phyloP scores from a whole-genome alignment of 1,140 invertebrate genomes.

The Dermatophagoides farinae region DNA sequence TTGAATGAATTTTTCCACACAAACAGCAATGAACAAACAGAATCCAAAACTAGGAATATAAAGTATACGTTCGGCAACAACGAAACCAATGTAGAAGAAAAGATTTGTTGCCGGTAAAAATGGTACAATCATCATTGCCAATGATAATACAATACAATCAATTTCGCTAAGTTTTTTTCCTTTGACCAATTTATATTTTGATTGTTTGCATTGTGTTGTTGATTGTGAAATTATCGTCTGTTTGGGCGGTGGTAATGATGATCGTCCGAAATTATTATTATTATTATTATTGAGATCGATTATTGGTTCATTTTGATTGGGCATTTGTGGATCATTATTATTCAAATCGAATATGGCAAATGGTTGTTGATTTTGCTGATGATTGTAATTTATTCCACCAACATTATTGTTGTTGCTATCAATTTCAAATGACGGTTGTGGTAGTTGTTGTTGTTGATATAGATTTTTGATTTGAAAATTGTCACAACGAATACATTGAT shows the following conservation, averaged over 20 bases:
- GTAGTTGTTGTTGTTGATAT: not conserved
- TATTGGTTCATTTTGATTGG: not conserved
- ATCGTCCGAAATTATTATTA: not conserved
- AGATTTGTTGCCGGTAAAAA: constrained; percentile 81
- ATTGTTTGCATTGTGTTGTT: not conserved
- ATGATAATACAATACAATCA: constrained; percentile 5
- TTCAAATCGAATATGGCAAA: not conserved
- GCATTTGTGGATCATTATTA: not conserved
- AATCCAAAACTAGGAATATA: constrained; percentile 89
- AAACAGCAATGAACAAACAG: constrained; percentile 63
- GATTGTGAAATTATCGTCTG: not conserved
- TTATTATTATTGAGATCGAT: not conserved
- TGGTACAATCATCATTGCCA: constrained; percentile 34
- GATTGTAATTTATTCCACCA: not conserved
- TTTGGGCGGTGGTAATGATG: not conserved
- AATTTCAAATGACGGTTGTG: not conserved
- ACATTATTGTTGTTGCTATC: not conserved
- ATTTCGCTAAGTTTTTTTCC: not conserved
- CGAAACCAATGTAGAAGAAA: constrained; percentile 50
- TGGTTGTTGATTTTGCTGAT: not conserved
- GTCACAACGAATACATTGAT: not conserved
- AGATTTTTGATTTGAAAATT: too few species aligned
- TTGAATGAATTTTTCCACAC: constrained; percentile 22
- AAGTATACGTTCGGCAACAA: constrained; percentile 80
- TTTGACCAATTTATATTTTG: not conserved